These are phyloP conservation scores for Zaprionus africanus DNA, from an alignment of 1,140 invertebrate species.

Conservation along the genomic window DNA sequence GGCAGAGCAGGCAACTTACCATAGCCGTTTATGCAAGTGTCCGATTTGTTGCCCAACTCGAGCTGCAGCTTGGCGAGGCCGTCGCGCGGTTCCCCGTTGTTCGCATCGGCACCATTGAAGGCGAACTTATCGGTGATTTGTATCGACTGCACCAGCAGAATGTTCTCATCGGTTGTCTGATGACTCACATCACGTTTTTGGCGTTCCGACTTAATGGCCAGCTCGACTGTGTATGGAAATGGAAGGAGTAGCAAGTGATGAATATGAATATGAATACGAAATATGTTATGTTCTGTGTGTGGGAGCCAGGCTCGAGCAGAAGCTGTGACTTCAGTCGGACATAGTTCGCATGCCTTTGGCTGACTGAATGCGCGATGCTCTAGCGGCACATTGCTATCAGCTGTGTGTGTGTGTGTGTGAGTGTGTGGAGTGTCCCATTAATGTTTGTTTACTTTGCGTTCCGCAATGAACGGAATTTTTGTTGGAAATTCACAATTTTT, in stretches of 20 bases:
- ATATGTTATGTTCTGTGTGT: neutral
- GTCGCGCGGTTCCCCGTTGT: conserved; percentile 50
- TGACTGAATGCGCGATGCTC: neutral
- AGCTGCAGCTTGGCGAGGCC: conserved; percentile 75
- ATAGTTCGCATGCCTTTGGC: neutral
- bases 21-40: conserved; percentile 83
- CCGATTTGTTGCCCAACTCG: conserved; percentile 75
- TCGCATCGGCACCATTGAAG: conserved; percentile 87
- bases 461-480: conserved; percentile 4
- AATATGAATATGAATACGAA: conserved; percentile 14
- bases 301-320: neutral
- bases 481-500: conserved; percentile 8
- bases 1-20: conserved; percentile 59
- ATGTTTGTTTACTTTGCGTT: neutral
- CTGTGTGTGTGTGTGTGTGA: neutral
- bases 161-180: conserved; percentile 89
- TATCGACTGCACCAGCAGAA: conserved; percentile 95
- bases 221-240: conserved; percentile 60
- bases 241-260: conserved; percentile 43
- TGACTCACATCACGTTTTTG: conserved; percentile 83
- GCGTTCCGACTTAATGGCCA: conserved; percentile 73
- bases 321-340: neutral
- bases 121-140: conserved; percentile 97
- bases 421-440: neutral
- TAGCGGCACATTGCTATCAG: neutral